phyloP scores from a whole-genome alignment of 2,888 invertebrate genomes.

The Autographa pulchrina region DNA sequence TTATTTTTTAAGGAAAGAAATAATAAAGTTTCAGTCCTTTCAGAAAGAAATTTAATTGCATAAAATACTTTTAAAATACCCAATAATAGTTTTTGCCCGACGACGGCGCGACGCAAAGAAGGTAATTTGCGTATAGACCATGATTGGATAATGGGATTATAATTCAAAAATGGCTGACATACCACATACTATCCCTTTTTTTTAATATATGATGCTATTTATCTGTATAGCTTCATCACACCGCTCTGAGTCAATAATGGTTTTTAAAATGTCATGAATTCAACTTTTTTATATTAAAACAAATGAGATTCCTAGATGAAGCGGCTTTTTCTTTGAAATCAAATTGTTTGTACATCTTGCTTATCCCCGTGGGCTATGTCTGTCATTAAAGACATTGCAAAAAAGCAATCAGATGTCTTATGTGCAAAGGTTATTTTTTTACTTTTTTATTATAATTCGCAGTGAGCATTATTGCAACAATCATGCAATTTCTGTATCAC shows the following conservation, averaged over 20 bases:
- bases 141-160: too few relatives aligned
- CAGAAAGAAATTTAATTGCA: too few relatives aligned
- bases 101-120: too few relatives aligned
- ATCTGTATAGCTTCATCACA: background rate
- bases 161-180: background rate
- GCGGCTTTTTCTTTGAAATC: background rate
- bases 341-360: background rate
- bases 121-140: too few relatives aligned
- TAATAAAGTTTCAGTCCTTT: too few relatives aligned
- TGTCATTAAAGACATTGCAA: constrained; percentile 1
- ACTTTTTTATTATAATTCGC: background rate
- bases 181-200: background rate
- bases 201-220: too few relatives aligned
- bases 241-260: background rate
- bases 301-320: background rate
- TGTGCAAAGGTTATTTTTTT: background rate
- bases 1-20: too few relatives aligned
- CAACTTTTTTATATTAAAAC: background rate
- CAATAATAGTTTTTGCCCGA: too few relatives aligned
- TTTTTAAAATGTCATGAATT: background rate
- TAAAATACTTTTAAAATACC: too few relatives aligned
- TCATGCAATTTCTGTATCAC: background rate
- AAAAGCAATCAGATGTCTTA: background rate
- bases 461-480: background rate
- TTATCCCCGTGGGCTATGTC: background rate